A percentile compares a stretch with the other conserved stretches of the same genome.
Conservation (phyloP, 2,888 invertebrate genomes). For the Melangyna quadrimaculata region DNA sequence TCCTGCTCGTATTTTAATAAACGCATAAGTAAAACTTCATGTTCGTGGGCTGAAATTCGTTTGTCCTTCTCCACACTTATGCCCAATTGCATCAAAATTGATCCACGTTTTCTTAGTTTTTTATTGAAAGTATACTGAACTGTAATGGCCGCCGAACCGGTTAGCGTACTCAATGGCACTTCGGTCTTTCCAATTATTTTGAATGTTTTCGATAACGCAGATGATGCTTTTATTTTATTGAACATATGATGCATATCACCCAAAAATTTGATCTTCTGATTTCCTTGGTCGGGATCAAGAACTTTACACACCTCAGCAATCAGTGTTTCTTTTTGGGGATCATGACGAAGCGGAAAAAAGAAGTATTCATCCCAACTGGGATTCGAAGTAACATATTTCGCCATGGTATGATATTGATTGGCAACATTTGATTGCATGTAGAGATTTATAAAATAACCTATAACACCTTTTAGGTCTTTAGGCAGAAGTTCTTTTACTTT, state of each 20-base stretch:
- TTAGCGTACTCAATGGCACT: conserved; percentile 94
- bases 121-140: conserved; percentile 96
- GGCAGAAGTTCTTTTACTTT: conserved; percentile 92
- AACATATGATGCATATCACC: conserved; percentile 86
- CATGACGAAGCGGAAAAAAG: conserved; percentile 90
- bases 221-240: conserved; percentile 88
- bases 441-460: conserved; percentile 98
- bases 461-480: conserved; percentile 94
- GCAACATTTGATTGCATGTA: conserved; percentile 89
- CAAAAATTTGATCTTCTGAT: neutral
- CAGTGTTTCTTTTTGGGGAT: conserved; percentile 87
- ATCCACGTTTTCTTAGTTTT: conserved; percentile 90
- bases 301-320: conserved; percentile 92
- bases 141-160: conserved; percentile 90
- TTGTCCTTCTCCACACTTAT: conserved; percentile 93
- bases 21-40: conserved; percentile 89
- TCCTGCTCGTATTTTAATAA: conserved; percentile 91
- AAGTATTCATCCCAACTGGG: conserved; percentile 99
- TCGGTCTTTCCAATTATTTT: conserved; percentile 96
- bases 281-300: conserved; percentile 82
- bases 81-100: conserved; percentile 90
- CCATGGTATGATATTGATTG: conserved; percentile 93
- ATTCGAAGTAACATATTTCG: conserved; percentile 93
- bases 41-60: conserved; percentile 92
- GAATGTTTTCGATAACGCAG: conserved; percentile 96